Evolutionary conservation across 1,140 invertebrate species (phyloP).

Genomic region (Tetranychus urticae): DNA sequence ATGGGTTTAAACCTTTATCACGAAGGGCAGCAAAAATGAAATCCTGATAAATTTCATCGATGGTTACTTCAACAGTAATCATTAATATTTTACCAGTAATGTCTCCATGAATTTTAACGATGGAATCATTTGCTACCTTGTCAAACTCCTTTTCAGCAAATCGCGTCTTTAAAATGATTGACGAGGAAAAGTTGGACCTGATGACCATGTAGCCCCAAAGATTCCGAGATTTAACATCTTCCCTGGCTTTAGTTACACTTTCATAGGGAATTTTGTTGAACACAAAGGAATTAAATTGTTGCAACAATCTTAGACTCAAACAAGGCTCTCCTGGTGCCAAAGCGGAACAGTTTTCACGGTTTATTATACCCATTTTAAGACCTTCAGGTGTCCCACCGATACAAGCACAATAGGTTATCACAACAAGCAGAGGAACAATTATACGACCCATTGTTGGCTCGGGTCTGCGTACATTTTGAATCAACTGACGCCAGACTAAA

Average conservation of each 20-base stretch:
- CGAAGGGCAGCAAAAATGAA: neutral
- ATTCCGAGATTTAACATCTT: conserved; percentile 9
- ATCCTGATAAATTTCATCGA: neutral
- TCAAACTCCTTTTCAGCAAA: neutral
- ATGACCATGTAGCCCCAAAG: conserved; percentile 11
- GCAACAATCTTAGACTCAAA: neutral
- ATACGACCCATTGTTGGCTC: conserved; percentile 18
- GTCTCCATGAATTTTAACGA: neutral
- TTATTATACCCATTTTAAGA: conserved; percentile 51
- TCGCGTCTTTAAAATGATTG: conserved; percentile 1
- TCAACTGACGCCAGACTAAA: neutral
- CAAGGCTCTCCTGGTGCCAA: neutral
- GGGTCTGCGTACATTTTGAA: neutral
- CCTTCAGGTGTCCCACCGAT: conserved; percentile 66
- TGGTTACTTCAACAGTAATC: neutral
- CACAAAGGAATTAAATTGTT: neutral
- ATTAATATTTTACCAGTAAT: neutral
- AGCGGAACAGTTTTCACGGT: conserved; percentile 14
- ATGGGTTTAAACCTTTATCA: neutral
- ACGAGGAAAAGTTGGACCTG: conserved; percentile 2
- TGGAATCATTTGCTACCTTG: neutral
- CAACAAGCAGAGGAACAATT: conserved; percentile 65
- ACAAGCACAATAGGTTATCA: conserved; percentile 71
- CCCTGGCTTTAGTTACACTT: neutral
- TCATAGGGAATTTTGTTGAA: conserved; percentile 1